These are phyloP conservation scores for Mercenaria mercenaria DNA, from an alignment of 1,140 invertebrate species.

Conservation along the genomic window DNA sequence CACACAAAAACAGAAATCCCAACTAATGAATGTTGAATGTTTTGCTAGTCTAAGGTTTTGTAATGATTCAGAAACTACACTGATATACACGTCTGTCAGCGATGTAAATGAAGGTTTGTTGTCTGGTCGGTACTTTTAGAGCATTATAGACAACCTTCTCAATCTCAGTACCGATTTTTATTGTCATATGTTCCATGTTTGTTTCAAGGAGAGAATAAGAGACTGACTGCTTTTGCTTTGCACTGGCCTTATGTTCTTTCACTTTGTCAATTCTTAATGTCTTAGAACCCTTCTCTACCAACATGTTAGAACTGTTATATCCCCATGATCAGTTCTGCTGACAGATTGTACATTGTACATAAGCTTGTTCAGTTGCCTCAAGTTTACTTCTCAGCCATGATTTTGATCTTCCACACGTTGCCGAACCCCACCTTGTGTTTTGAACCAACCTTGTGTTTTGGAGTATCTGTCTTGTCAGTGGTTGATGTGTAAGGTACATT, in stretches of 20 bases:
- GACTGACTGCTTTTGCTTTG: not conserved
- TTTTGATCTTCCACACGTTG: no score
- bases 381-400: no score
- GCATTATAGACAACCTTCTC: not conserved
- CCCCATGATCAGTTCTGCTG: no score
- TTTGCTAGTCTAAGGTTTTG: not conserved
- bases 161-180: not conserved
- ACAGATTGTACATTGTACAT: no score
- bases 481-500: no score
- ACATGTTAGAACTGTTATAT: no score
- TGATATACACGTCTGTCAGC: not conserved
- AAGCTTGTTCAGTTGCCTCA: no score
- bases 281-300: no score
- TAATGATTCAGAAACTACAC: not conserved
- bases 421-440: no score
- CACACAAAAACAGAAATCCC: constrained; percentile 4
- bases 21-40: not conserved
- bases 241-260: constrained; percentile 15
- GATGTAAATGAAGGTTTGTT: not conserved
- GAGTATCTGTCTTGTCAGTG: no score
- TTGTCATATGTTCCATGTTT: not conserved
- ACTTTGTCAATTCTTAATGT: no score
- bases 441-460: no score
- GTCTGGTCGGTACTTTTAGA: not conserved
- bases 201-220: not conserved